Evolutionary conservation across 2,113 vertebrate genomes (phyloP).

Genomic region (Hemiprocne comata): DNA sequence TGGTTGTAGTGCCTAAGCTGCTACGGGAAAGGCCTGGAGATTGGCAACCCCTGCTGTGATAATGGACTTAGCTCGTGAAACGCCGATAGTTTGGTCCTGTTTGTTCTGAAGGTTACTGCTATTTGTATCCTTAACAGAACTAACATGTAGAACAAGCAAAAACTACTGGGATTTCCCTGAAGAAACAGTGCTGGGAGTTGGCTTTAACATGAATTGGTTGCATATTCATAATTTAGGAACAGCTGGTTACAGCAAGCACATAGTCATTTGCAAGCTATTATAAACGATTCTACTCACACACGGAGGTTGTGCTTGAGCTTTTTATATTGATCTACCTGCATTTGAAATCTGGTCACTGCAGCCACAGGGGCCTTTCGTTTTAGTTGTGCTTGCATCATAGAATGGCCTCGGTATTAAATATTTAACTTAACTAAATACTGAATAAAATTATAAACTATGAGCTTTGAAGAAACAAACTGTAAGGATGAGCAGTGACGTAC

Average conservation of each 20-base stretch:
- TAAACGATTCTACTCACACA: conserved; percentile 75
- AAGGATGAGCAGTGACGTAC: conserved; percentile 38
- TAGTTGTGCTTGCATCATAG: conserved; percentile 83
- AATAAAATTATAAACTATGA: conserved; percentile 76
- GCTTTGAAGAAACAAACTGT: conserved; percentile 42
- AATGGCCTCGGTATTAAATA: conserved; percentile 83
- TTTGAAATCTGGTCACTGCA: conserved; percentile 91
- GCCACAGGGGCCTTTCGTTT: conserved; percentile 87
- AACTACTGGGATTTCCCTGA: conserved; percentile 77
- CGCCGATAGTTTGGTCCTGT: conserved; percentile 73
- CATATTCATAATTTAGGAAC: conserved; percentile 83
- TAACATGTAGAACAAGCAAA: conserved; percentile 75
- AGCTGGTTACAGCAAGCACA: conserved; percentile 76
- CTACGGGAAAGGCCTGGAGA: conserved; percentile 78
- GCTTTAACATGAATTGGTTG: conserved; percentile 77
- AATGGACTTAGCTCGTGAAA: conserved; percentile 81
- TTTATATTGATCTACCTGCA: conserved; percentile 86
- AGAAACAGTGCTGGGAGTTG: conserved; percentile 81
- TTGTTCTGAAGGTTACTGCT: conserved; percentile 79
- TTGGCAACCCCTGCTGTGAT: conserved; percentile 83
- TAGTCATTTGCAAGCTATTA: conserved; percentile 79
- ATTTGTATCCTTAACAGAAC: conserved; percentile 81
- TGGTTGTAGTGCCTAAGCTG: conserved; percentile 79
- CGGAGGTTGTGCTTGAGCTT: conserved; percentile 74
- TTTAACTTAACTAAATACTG: conserved; percentile 83